Conservation (phyloP, 2,888 invertebrate genomes). For the Apodemia zela region DNA sequence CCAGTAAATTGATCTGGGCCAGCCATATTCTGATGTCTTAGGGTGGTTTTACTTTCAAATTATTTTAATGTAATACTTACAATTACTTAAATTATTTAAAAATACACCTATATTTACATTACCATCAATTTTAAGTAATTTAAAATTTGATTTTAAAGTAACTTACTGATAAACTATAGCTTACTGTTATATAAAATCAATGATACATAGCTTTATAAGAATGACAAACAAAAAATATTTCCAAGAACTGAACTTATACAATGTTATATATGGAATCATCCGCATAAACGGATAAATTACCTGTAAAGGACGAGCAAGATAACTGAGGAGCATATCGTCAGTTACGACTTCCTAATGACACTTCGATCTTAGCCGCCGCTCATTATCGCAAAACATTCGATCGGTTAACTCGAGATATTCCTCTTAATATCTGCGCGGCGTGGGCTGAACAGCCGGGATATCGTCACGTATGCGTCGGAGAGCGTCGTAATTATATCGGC, state of each 20-base stretch:
- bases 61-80: no score
- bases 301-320: constrained; percentile 58
- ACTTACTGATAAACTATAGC: neutral
- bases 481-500: constrained; percentile 75
- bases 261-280: constrained; percentile 11
- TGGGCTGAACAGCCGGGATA: constrained; percentile 64
- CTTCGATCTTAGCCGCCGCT: constrained; percentile 71
- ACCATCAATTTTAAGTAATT: no score
- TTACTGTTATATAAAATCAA: neutral
- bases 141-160: neutral
- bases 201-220: neutral
- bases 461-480: constrained; percentile 72
- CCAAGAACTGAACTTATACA: neutral
- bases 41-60: no score
- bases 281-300: constrained; percentile 65
- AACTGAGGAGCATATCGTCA: constrained; percentile 68
- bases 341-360: constrained; percentile 79
- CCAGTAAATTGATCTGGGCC: no score
- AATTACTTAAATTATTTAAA: no score
- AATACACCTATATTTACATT: no score
- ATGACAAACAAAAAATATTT: constrained; percentile 4
- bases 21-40: no score
- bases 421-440: constrained; percentile 66
- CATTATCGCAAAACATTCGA: constrained; percentile 77
- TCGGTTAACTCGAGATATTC: constrained; percentile 69